Percentiles rank a stretch among this genome's conserved stretches.
These are phyloP conservation scores for Sebastes baramenuke DNA, from an alignment of 2,797 vertebrate species.

Conservation along the genomic window DNA sequence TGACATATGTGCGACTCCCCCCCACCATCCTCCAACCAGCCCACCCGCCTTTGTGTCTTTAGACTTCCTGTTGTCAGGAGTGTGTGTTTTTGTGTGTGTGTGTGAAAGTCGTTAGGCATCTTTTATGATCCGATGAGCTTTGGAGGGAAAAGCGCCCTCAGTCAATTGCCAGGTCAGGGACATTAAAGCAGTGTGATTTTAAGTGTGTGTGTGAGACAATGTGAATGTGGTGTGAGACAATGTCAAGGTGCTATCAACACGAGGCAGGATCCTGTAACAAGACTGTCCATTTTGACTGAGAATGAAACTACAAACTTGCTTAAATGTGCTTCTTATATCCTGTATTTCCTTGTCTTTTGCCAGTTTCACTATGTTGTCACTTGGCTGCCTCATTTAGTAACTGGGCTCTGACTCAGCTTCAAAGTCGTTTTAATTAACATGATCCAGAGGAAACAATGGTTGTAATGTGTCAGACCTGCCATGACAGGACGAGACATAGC, in stretches of 20 bases:
- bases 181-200: constrained; percentile 18
- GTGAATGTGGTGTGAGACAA: constrained; percentile 25
- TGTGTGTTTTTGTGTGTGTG: constrained; percentile 33
- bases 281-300: background rate
- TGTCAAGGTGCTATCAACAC: constrained; percentile 2
- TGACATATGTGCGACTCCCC: constrained; percentile 72
- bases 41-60: constrained; percentile 60
- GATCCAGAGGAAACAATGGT: constrained; percentile 41
- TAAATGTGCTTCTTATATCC: background rate
- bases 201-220: constrained; percentile 13
- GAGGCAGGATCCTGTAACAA: background rate
- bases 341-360: background rate
- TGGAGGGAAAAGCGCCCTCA: background rate
- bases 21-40: background rate
- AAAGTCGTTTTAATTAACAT: constrained; percentile 61
- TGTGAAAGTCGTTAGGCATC: constrained; percentile 60
- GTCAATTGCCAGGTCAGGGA: constrained; percentile 21
- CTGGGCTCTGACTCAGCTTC: constrained; percentile 49
- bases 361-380: constrained; percentile 35
- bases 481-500: constrained; percentile 35
- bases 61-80: constrained; percentile 66
- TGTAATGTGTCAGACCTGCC: constrained; percentile 42
- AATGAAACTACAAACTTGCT: background rate
- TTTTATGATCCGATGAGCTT: constrained; percentile 58
- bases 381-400: constrained; percentile 41